Base-by-base conservation (phyloP, 2,888 invertebrate genomes). In the Drosophila quinaria region DNA sequence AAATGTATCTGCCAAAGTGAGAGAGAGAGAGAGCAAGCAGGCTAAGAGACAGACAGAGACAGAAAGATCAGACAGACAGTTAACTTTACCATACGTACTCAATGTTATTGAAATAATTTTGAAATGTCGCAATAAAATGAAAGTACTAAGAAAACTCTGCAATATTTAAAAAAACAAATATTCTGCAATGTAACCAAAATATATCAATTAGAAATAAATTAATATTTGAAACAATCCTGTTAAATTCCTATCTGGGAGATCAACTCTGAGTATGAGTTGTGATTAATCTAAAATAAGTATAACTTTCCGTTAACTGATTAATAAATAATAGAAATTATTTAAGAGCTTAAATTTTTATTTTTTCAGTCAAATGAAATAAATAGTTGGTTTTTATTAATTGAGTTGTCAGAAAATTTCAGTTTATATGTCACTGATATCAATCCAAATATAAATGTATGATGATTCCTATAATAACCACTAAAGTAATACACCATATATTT, bases 1-100 rank as follows among this genome's bases (percentile, higher is more conserved):
- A 65, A 63, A 56, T 54, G 13, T 37, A 49, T 62, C 31, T 37
- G 17, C 33, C 33, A 29, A 25, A 15, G 6, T 2, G 19, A 55
- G 46, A 22, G n/a, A 55, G 46, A 22, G n/a, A 0, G 22, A 44
- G 13, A 17, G 41, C 29, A 29, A 2, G 2, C 29, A 29, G 29
- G 2, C 29, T 2, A 8, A 29, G 8, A 22, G 4, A 22, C 29
- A 8, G 29, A 29, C 29, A 3, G 29, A 25, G 35, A 33, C 11
- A 39, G 64, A 41, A 13, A n/a, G 10, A 10, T 31, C 41, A 54
- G 35, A 42, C 42, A 42, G 37, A 31, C 29, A 55, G 19, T 55
- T 33, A 13, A 31, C 31, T 5, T 31, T 6, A 13, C 29, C 31
- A 54, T 41, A 31, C 41, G 19, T 42, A 55, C 31, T 31, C 17